Evolutionary conservation across 2,888 invertebrate species (phyloP).

Genomic region (Nyleta sp.): DNA sequence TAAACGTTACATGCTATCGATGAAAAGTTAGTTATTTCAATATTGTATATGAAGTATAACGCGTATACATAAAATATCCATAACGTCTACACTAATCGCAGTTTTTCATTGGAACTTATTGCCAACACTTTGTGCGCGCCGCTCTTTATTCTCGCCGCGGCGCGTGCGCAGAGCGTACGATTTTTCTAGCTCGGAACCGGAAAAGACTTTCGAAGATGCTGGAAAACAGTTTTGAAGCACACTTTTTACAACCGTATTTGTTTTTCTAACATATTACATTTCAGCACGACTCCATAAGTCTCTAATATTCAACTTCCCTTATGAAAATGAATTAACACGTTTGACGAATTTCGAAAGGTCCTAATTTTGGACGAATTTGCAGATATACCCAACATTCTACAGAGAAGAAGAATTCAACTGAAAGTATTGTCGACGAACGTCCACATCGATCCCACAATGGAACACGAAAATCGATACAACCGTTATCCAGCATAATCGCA

Average conservation of each 20-base stretch:
- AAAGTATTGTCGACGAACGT: too few relatives aligned
- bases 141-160: slow-evolving; percentile 18
- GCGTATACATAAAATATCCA: slow-evolving; percentile 59
- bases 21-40: slow-evolving; percentile 53
- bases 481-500: slow-evolving; percentile 13
- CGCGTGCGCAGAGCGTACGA: slow-evolving; percentile 42
- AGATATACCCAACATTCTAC: too few relatives aligned
- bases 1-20: slow-evolving; percentile 49
- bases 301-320: too few relatives aligned
- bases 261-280: too few relatives aligned
- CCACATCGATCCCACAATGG: too few relatives aligned
- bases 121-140: slow-evolving; percentile 56
- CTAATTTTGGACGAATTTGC: too few relatives aligned
- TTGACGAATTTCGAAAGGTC: too few relatives aligned
- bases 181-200: slow-evolving; percentile 27
- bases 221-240: slow-evolving; percentile 40
- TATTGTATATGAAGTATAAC: slow-evolving; percentile 58
- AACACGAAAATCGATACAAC: too few relatives aligned
- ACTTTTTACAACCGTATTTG: too few relatives aligned
- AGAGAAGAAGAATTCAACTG: too few relatives aligned
- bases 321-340: too few relatives aligned
- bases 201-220: slow-evolving; percentile 30
- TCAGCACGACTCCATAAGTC: too few relatives aligned
- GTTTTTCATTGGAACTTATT: slow-evolving; percentile 60
- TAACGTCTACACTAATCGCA: slow-evolving; percentile 51